Percentiles rank a stretch among this genome's conserved stretches.
These are phyloP conservation scores for Meloidogyne chitwoodi DNA, from an alignment of 1,140 invertebrate genomes.

Conservation along the genomic window DNA sequence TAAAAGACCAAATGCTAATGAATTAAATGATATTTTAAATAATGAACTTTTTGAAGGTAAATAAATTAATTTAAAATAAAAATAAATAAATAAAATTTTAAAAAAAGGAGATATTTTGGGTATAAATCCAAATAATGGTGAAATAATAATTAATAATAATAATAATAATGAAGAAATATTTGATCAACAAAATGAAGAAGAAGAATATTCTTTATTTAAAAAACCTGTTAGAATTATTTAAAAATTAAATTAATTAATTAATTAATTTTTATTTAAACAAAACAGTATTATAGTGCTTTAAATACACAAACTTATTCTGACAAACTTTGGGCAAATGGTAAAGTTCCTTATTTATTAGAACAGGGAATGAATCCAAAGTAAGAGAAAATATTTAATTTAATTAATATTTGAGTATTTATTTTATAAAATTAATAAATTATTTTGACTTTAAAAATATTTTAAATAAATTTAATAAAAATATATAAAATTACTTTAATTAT, in stretches of 20 bases:
- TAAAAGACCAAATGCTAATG: constrained; percentile 40
- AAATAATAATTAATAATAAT: not conserved
- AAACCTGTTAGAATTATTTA: not conserved
- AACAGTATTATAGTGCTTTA: constrained; percentile 57
- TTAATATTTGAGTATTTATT: no score
- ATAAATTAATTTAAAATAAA: constrained; percentile 12
- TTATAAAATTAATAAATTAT: no score
- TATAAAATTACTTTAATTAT: no score
- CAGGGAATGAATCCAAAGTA: constrained; percentile 58
- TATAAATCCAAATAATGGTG: not conserved
- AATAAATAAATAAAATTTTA: not conserved
- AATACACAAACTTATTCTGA: constrained; percentile 57
- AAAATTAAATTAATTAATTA: not conserved
- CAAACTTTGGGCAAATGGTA: constrained; percentile 53
- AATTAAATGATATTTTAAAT: constrained; percentile 58
- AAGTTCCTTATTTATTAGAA: constrained; percentile 56
- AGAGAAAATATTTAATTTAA: constrained; percentile 12
- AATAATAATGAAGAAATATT: not conserved
- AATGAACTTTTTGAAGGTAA: constrained; percentile 49
- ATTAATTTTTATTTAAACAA: no score
- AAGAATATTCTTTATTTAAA: not conserved
- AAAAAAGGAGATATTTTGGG: not conserved
- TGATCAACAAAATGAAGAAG: not conserved
- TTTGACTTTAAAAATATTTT: no score
- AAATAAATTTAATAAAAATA: no score